Evolutionary conservation across 2,888 invertebrate species (phyloP), one percentile per base, ranked within the genome.

Genomic region (Oxyteleia sp.): DNA sequence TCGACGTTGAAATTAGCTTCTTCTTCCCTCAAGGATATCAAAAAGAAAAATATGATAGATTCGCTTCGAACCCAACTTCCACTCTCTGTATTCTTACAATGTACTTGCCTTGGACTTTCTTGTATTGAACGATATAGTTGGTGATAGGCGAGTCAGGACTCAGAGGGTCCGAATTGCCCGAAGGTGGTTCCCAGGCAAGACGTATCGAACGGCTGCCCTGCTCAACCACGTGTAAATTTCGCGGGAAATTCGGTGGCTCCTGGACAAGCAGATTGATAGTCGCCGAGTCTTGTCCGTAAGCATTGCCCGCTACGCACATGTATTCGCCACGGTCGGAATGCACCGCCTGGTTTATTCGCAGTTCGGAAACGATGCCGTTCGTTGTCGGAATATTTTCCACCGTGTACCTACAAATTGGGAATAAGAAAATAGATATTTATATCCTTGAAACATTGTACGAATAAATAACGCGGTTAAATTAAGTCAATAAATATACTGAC

Each of bases 221-320:
- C 85, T 95, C 94, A 11, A 94, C 93, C 4, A 95, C 94, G 86
- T 94, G 95, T 32, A 95, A 91, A 89, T 95, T 94, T 0, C 94
- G 93, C 1, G 95, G 95, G 57, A 95, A 94, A 88, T 95, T 95
- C 0, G 96, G 95, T n/a, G 95, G 94, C 85, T 96, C 95, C 92
- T 94, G 93, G 7, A 94, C 94, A 82, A 94, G 94, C 13, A 94
- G 88, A 84, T 94, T 93, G 82, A 94, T 91, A 93, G 92, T 81
- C 93, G 93, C 92, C 91, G 94, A 94, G 86, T 95, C 95, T 71
- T 95, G 94, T 0, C 96, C 96, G 90, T 95, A 96, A 0, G 94
- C 94, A 91, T 96, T 96, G 78, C 94, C 94, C 2, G 95, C 95
- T 26, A 94, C 94, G 89, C 96, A 96, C 0, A 94, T 94, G 89